Evolutionary conservation across 1,140 invertebrate genomes (phyloP).

Genomic region (Teleopsis dalmanni): DNA sequence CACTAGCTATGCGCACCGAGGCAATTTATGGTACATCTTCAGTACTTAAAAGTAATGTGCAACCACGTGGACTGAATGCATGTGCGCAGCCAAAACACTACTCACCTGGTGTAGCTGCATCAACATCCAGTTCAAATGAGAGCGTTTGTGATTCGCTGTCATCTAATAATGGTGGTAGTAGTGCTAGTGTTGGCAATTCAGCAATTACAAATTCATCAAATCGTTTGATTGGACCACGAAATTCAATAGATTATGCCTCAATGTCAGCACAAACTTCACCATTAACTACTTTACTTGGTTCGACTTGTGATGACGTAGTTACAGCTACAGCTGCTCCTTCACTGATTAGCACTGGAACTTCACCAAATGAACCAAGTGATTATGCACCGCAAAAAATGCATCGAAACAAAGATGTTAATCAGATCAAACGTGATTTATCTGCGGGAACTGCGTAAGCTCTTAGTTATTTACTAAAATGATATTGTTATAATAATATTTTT

Average conservation of each 20-base stretch:
- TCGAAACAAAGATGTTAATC: conserved; percentile 39
- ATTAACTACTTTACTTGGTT: conserved; percentile 27
- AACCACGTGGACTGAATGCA: conserved; percentile 27
- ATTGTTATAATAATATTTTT: conserved; percentile 3
- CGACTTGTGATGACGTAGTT: conserved; percentile 38
- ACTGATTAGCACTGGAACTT: conserved; percentile 22
- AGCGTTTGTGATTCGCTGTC: conserved; percentile 57
- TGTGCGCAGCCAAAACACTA: conserved; percentile 36
- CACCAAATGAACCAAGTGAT: conserved; percentile 24
- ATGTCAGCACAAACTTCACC: conserved; percentile 28
- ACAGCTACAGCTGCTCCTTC: conserved; percentile 30
- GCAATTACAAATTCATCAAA: conserved; percentile 18
- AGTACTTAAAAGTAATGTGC: conserved; percentile 20
- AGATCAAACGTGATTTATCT: conserved; percentile 38
- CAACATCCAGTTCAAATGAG: conserved; percentile 65
- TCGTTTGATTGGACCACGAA: conserved; percentile 13
- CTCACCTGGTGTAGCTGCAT: conserved; percentile 29
- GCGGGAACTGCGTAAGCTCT: conserved; percentile 38
- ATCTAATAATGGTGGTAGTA: conserved; percentile 44
- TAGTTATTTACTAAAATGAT: conserved; percentile 1
- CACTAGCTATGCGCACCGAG: conserved; percentile 29
- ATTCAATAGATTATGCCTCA: conserved; percentile 28
- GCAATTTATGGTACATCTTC: conserved; percentile 15
- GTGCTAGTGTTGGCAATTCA: conserved; percentile 10
- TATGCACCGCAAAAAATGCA: conserved; percentile 41